Base-by-base conservation (phyloP, 1,140 invertebrate genomes). In the Calliopsis andreniformis region DNA sequence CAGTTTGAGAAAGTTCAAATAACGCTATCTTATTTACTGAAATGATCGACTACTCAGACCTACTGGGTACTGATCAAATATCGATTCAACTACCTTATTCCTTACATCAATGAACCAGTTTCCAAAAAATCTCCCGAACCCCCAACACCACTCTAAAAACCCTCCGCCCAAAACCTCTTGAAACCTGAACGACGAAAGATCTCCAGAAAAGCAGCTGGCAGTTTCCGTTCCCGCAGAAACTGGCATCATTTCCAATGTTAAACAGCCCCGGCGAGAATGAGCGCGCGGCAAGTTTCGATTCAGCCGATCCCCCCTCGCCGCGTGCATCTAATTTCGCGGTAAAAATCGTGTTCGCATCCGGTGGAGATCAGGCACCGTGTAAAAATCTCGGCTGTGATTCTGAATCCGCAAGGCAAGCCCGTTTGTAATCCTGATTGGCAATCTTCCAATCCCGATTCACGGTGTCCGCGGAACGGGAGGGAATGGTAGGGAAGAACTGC, bases 361-460 rank as follows among this genome's bases (percentile, higher is more conserved):
- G 56, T 35, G 16, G 18, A n/a, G n/a, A 58, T 58, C 66, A 20
- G 14, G 43, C n/a, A n/a, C 3, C 30, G 23, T 12, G 16, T 62
- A 51, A 58, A 71, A 71, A 51, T 71, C 30, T 20, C 10, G 3
- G 3, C 35, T 10, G 25, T n/a, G 67, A 71, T 63, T 63, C 58
- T 63, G 56, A 51, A 62, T 71, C 58, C 69, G 43, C 32, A 51
- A n/a, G n/a, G 56, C 55, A 35, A 63, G 59, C 18, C 35, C 23
- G 59, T 73, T 55, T 25, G 61, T 45, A 45, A 56, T 67, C 49
- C 51, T 56, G 71, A 75, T 67, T 67, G 62, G 71, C 71, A 75
- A 67, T 75, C 71, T 67, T 45, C 71, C 49, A 56, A 73, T 66
- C 47, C 28, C 59, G 68, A 30, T 61, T 61, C 35, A 32, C 45